Evolutionary conservation across 1,140 invertebrate species (phyloP).

Genomic region (Forficula auricularia): DNA sequence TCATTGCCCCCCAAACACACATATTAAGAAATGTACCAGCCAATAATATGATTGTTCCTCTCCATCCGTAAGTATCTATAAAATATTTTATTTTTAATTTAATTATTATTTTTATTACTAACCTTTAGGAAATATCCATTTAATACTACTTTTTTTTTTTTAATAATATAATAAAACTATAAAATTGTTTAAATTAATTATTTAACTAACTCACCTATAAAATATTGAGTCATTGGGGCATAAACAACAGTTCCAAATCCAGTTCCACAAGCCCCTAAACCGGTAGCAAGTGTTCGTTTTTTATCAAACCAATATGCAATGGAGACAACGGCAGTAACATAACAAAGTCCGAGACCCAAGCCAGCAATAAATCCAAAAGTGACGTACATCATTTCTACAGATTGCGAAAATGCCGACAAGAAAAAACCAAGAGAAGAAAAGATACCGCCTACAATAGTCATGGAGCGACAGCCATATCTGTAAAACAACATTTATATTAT

Average conservation of each 20-base stretch:
- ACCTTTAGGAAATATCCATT: no score
- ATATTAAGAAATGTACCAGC: constrained; percentile 73
- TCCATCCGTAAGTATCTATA: constrained; percentile 65
- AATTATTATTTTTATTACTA: no score
- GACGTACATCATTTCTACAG: constrained; percentile 58
- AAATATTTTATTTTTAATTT: constrained; percentile 20
- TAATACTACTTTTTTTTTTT: no score
- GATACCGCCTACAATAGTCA: constrained; percentile 9
- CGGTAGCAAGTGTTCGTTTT: constrained; percentile 76
- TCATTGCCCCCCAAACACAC: constrained; percentile 71
- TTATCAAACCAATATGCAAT: constrained; percentile 95
- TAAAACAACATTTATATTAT: no score
- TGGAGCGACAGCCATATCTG: constrained; percentile 6
- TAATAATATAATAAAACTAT: no score
- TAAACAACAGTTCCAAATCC: constrained; percentile 74
- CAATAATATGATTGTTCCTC: constrained; percentile 65
- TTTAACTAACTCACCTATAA: constrained; percentile 17
- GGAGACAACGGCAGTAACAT: constrained; percentile 74
- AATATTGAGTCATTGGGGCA: constrained; percentile 50
- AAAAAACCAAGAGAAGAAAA: constrained; percentile 58
- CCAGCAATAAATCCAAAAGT: constrained; percentile 77
- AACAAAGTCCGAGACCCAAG: constrained; percentile 66
- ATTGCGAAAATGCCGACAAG: constrained; percentile 51
- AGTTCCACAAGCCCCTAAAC: constrained; percentile 77
- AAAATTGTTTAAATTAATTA: no score